Base-by-base conservation (phyloP, 53 echinoderm and acorn worm species). In the Paracentrotus lividus region DNA sequence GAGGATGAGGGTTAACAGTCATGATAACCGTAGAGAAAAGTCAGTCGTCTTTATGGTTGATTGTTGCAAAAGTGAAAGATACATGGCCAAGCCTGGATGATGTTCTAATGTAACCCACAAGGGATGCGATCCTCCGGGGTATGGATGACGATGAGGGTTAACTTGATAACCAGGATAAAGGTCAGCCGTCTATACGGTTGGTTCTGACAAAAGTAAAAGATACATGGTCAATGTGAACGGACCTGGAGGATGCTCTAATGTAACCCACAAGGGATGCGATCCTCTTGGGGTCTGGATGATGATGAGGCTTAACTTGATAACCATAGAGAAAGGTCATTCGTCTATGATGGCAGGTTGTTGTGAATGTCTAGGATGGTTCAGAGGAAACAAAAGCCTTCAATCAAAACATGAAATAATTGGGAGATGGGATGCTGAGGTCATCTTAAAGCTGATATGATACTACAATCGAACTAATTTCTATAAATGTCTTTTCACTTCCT, bases 91-190 rank as follows among this genome's bases (percentile, higher is more conserved):
- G 31, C 64, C 64, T 12, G 15, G 61, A 64, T 9, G 29, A 64
- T 64, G 31, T 31, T 64, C 64, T 64, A 64, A 64, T 64, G 64
- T 27, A 29, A 47, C 12, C 42, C 81, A 0, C 24, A 15, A 4
- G 81, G 27, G 81, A 81, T 81, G 81, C 81, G 26, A 81, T 81
- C 81, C 81, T 81, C 81, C 12, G 44, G 45, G 44, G 81, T 36
- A n/a, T n/a, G 52, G 3, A 57, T 64, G 12, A 76, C n/a, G n/a
- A n/a, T n/a, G n/a, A 20, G 76, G 44, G n/a, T 42, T 8, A 47
- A n/a, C 26, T 13, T 27, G 44, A 81, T 81, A 38, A 72, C 81
- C 13, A 81, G n/a, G 49, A 81, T 45, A 81, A 45, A 81, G 81
- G 81, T 81, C 81, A 81, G 24, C 12, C 33, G 81, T 81, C 81